These are phyloP conservation scores for Phaetusa simplex DNA, from an alignment of 2,113 vertebrate genomes.

Conservation along the genomic window DNA sequence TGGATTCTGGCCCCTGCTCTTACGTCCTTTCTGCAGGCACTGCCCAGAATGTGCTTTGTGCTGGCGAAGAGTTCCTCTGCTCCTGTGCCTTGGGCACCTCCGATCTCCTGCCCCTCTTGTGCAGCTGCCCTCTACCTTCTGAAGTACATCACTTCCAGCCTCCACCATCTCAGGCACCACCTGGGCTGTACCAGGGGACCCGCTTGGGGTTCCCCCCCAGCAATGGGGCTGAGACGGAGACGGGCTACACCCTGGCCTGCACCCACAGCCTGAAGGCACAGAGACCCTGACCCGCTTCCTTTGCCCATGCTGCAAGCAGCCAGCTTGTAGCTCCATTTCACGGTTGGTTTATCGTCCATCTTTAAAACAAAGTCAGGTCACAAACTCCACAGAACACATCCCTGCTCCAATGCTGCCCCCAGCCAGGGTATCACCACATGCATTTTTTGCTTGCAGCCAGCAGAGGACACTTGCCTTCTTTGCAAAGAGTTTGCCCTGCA, in stretches of 20 bases:
- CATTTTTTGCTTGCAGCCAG: constrained; percentile 18
- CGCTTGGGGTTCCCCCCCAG: neutral
- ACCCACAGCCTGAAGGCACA: neutral
- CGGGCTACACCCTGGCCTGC: neutral
- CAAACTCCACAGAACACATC: neutral
- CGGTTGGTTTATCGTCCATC: fast-evolving
- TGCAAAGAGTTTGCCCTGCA: neutral
- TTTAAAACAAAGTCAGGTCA: neutral
- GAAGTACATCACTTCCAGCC: neutral
- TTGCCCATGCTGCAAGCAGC: neutral
- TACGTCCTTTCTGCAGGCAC: neutral
- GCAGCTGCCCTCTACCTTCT: neutral
- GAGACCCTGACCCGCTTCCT: neutral
- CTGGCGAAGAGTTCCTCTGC: neutral
- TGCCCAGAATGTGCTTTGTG: neutral
- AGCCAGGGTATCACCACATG: neutral
- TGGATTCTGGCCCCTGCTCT: constrained; percentile 1
- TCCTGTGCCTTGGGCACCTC: neutral
- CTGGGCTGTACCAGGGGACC: neutral
- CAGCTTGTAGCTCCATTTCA: neutral
- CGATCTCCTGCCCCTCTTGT: neutral
- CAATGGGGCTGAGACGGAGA: neutral
- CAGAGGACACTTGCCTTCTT: constrained; percentile 50
- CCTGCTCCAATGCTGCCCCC: neutral
- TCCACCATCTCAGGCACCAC: neutral